Percentiles rank a stretch among this genome's conserved stretches.
Evolutionary conservation across 2,113 vertebrate species (phyloP).

Genomic region (Neolamprologus modestus): DNA sequence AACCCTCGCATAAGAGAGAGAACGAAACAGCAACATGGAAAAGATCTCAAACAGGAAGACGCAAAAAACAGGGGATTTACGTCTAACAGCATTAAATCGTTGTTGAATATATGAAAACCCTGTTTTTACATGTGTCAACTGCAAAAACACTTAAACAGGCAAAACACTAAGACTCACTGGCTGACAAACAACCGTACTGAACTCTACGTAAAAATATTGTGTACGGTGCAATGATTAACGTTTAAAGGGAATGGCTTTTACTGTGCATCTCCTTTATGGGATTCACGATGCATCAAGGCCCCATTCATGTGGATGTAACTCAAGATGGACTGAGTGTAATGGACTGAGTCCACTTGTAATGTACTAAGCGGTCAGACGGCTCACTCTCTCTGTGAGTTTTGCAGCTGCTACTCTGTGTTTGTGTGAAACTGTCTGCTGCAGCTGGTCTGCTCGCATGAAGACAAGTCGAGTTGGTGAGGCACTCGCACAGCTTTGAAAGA

Average conservation of each 20-base stretch:
- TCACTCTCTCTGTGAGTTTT: background rate
- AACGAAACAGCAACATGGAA: background rate
- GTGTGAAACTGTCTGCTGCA: background rate
- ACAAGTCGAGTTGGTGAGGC: background rate
- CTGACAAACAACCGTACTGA: background rate
- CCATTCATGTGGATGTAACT: constrained; percentile 33
- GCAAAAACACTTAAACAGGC: background rate
- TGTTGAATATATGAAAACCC: background rate
- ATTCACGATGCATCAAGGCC: background rate
- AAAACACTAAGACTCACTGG: background rate
- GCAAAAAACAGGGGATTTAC: background rate
- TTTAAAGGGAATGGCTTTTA: background rate
- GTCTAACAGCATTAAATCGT: background rate
- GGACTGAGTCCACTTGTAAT: constrained; percentile 4
- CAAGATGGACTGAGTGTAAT: constrained; percentile 1
- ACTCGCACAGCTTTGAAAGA: background rate
- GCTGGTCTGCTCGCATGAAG: background rate
- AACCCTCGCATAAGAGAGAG: background rate
- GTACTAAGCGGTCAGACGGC: constrained; percentile 1
- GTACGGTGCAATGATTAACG: background rate
- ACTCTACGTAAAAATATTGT: background rate
- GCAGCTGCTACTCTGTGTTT: background rate
- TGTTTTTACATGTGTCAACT: background rate
- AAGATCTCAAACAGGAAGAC: background rate
- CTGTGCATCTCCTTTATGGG: background rate